Base-by-base conservation (phyloP, 2,113 vertebrate species). In the Motacilla tschutschensis region DNA sequence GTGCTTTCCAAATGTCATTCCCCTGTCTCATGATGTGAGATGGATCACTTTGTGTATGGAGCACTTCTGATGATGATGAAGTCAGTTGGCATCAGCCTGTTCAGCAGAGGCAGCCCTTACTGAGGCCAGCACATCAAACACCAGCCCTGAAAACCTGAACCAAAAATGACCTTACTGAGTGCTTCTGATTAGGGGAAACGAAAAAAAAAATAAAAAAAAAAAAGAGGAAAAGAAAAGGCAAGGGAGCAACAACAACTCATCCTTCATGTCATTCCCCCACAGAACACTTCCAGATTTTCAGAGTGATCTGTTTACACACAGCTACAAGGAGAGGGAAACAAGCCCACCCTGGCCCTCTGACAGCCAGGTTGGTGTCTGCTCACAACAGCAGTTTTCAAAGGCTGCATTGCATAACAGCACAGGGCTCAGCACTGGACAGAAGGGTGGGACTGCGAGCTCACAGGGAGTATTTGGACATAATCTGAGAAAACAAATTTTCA, bases 401-500 rank as follows among this genome's bases (percentile, higher is more conserved):
- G 71, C 50, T 3, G 3, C 20, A 20, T 83, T 96, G 92, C 90
- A 55, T 51, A 95, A 96, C 51, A 20, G 50, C 10, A 4, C 6
- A 70, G 86, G 69, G 88, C 75, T 84, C 85, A 79, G 74, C 79
- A 50, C 79, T 6, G 53, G 79, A 90, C 88, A 82, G 47, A 90
- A 94, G 89, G 91, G 94, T 93, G 90, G 90, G 91, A 90, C 81
- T 75, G 66, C 53, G 62, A 78, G 88, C 81, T 90, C 83, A 50
- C 50, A 82, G 77, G 38, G 84, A 90, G 53, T 75, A 71, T 77
- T 60, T 74, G 74, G 78, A 90, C 53, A 78, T 28, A 44, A 90
- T 82, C 53, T 77, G 44, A 90, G 85, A 93, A 95, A 93, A 90
- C 47, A 92, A 33, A 80, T 69, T 94, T 95, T 94, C 85, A 76